Evolutionary conservation across 2,797 vertebrate genomes (phyloP).

Genomic region (Sebastes nivosus): DNA sequence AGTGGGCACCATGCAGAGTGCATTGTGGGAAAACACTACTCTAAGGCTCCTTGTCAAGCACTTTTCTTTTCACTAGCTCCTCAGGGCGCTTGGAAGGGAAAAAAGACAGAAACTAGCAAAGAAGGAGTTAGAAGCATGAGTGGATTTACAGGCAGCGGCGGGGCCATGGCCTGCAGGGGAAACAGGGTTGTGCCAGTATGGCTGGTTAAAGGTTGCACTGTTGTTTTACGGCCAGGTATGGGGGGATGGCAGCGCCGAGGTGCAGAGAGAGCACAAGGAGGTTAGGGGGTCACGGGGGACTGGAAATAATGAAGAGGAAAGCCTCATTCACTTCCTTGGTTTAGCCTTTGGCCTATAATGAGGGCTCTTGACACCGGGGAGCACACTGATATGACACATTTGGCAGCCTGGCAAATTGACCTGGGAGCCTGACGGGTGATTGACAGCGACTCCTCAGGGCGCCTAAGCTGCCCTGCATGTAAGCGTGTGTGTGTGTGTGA

Average conservation of each 20-base stretch:
- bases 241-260: slow-evolving; percentile 7
- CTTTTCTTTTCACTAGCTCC: slow-evolving; percentile 33
- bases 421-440: slow-evolving; percentile 73
- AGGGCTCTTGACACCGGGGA: slow-evolving; percentile 77
- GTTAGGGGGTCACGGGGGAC: slow-evolving; percentile 69
- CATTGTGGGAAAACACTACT: slow-evolving; percentile 38
- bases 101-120: not conserved
- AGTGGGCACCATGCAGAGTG: slow-evolving; percentile 14
- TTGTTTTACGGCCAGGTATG: slow-evolving; percentile 48
- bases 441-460: slow-evolving; percentile 80
- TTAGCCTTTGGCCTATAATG: slow-evolving; percentile 84
- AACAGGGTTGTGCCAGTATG: slow-evolving; percentile 7
- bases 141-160: slow-evolving; percentile 29
- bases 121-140: slow-evolving; percentile 9
- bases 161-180: slow-evolving; percentile 43
- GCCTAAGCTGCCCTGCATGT: slow-evolving; percentile 33
- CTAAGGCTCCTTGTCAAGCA: slow-evolving; percentile 29
- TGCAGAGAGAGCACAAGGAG: slow-evolving; percentile 34
- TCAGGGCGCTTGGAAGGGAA: slow-evolving; percentile 1
- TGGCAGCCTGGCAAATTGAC: slow-evolving; percentile 81
- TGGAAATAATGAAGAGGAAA: slow-evolving; percentile 76
- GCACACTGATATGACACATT: slow-evolving; percentile 77
- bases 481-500: slow-evolving; percentile 18
- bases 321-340: slow-evolving; percentile 78
- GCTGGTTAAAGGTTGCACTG: slow-evolving; percentile 57